A percentile compares a stretch with the other conserved stretches of the same genome.
These are phyloP conservation scores for Philaethria dido DNA, from an alignment of 2,888 invertebrate species.

Conservation along the genomic window DNA sequence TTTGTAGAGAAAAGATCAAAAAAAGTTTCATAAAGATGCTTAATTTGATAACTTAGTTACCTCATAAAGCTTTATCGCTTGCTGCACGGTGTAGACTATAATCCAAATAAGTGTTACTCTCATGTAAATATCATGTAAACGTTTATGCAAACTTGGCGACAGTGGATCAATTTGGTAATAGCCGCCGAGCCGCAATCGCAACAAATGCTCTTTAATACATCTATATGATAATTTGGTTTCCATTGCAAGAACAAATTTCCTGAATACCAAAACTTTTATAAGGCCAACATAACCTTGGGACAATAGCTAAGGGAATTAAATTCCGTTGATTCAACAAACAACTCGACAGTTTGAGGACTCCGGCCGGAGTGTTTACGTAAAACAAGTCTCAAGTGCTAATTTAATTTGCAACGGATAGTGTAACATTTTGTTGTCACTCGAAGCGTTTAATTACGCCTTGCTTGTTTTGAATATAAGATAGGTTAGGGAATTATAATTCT, in stretches of 20 bases:
- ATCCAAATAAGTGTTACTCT: slow-evolving; percentile 49
- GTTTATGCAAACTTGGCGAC: slow-evolving; percentile 47
- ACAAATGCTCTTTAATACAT: slow-evolving; percentile 55
- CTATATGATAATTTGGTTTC: slow-evolving; percentile 50
- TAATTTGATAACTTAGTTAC: slow-evolving; percentile 46
- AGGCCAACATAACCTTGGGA: slow-evolving; percentile 32
- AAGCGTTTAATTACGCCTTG: slow-evolving; percentile 35
- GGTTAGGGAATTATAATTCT: slow-evolving; percentile 6
- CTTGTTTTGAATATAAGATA: slow-evolving; percentile 24
- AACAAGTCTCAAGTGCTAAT: slow-evolving; percentile 38
- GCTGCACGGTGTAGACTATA: slow-evolving; percentile 55
- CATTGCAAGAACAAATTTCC: slow-evolving; percentile 42
- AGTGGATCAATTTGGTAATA: slow-evolving; percentile 54
- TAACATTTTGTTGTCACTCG: slow-evolving; percentile 43
- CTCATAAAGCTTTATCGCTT: slow-evolving; percentile 57
- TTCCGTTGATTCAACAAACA: slow-evolving; percentile 45
- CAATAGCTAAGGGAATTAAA: slow-evolving; percentile 42
- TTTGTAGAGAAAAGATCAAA: background rate
- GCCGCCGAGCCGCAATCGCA: slow-evolving; percentile 52
- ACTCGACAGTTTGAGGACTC: slow-evolving; percentile 37
- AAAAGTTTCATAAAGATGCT: background rate
- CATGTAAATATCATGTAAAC: slow-evolving; percentile 55
- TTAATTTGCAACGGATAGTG: slow-evolving; percentile 37
- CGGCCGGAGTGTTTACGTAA: slow-evolving; percentile 38
- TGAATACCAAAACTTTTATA: slow-evolving; percentile 33